Evolutionary conservation across 2,113 vertebrate genomes (phyloP), one percentile per base, ranked within the genome.

Genomic region (Phylloscopus whistleri): DNA sequence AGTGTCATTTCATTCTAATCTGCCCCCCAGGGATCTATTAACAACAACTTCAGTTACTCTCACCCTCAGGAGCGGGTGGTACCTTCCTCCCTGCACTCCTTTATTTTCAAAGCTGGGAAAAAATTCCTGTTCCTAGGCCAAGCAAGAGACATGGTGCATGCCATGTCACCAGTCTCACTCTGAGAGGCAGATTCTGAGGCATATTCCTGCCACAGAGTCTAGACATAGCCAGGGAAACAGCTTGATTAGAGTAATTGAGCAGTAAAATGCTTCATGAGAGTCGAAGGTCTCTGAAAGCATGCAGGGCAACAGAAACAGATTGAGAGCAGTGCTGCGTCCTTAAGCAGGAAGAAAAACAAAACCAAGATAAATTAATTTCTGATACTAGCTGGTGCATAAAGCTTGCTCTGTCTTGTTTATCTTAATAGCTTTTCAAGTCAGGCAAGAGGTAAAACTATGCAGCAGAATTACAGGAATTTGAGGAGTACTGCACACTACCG

Each of bases 401-500:
- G 44, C 53, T 63, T 86, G 21, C 20, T 66, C 52, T 75, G 23
- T 28, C 68, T 92, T 87, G 33, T 78, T 92, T 87, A 87, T 72
- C 51, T 69, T 53, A 84, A 66, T 41, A 66, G 55, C 30, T 89
- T 83, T 83, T 60, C 22, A 67, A 89, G 43, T 51, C 51, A 84
- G 24, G 27, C 55, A 70, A 62, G 51, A 78, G 22, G 52, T 59
- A 87, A 44, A 93, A 62, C 13, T 20, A 58, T 51, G 52, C 48
- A 89, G 59, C 10, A 63, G 39, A 72, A 90, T 72, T 72, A 87
- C 35, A 90, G 74, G 48, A 94, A 82, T 91, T 75, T 70, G 60
- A 89, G 18, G 44, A 81, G 23, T 21, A 70, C 16, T 56, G 16
- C 51, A 74, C 0, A 0, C 43, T 82, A 81, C 33, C 0, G 0